These are phyloP conservation scores for Drosophila neonasuta DNA, from an alignment of 2,888 invertebrate genomes.

Conservation along the genomic window DNA sequence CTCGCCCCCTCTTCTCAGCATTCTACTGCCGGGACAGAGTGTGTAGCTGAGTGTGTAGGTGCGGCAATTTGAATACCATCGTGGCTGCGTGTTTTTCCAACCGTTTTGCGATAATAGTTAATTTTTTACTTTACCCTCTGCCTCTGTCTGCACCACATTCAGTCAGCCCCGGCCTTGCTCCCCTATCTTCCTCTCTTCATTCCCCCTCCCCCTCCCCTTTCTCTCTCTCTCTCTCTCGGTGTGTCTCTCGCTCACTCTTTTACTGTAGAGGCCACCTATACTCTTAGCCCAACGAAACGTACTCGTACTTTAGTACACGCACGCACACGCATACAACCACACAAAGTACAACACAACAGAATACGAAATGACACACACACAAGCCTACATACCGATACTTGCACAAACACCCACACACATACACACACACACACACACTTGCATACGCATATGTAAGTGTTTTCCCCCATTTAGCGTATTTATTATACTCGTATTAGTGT, in stretches of 20 bases:
- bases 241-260: not conserved
- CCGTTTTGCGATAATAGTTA: conserved; percentile 76
- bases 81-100: conserved; percentile 65
- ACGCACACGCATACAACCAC: conserved; percentile 28
- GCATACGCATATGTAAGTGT: conserved; percentile 51
- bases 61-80: conserved; percentile 71
- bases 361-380: conserved; percentile 4
- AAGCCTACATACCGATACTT: conserved; percentile 9
- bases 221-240: not conserved
- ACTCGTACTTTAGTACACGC: conserved; percentile 26
- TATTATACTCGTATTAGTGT: conserved; percentile 63
- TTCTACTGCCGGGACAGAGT: no score
- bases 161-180: conserved; percentile 1
- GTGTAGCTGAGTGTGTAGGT: conserved; percentile 45
- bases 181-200: not conserved
- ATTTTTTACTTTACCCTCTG: conserved; percentile 52
- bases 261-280: conserved; percentile 15
- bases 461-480: conserved; percentile 72
- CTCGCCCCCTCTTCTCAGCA: not conserved
- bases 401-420: not conserved
- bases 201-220: not conserved
- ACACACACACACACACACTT: conserved; percentile 18
- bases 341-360: conserved; percentile 8
- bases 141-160: conserved; percentile 22
- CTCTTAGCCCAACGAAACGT: conserved; percentile 14